phyloP scores from a whole-genome alignment of 2,113 vertebrate genomes.

The Cryptotis parvus region DNA sequence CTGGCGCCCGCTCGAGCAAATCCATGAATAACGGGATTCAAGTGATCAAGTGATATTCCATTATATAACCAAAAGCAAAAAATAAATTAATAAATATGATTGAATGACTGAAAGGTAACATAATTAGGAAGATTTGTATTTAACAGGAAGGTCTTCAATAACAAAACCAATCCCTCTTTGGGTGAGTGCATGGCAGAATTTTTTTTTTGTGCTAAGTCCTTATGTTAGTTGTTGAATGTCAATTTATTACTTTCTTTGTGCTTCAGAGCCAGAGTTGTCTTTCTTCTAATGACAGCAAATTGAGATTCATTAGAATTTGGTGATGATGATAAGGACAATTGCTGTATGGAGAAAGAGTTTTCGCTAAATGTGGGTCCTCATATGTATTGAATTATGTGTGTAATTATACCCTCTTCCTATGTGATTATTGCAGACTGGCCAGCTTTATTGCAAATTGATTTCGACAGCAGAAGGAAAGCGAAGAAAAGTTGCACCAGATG shows the following conservation, averaged over 20 bases:
- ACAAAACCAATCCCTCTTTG: neutral
- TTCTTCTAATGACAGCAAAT: neutral
- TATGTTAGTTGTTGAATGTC: neutral
- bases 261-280: neutral
- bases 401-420: neutral
- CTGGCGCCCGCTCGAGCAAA: neutral
- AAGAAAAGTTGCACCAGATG: neutral
- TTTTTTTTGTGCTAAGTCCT: neutral
- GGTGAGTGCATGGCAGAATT: neutral
- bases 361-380: neutral
- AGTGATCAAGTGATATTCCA: no score
- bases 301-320: neutral
- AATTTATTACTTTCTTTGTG: neutral
- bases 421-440: neutral
- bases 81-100: neutral
- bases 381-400: neutral
- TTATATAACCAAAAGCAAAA: no score
- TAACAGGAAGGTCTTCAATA: neutral
- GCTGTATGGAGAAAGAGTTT: neutral
- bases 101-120: neutral
- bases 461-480: conserved; percentile 1
- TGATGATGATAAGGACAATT: neutral
- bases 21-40: no score
- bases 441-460: neutral
- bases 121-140: neutral